A percentile compares a stretch with the other conserved stretches of the same genome.
Evolutionary conservation across 53 echinoderm and acorn worm genomes (phyloP).

Genomic region (Paracentrotus lividus): DNA sequence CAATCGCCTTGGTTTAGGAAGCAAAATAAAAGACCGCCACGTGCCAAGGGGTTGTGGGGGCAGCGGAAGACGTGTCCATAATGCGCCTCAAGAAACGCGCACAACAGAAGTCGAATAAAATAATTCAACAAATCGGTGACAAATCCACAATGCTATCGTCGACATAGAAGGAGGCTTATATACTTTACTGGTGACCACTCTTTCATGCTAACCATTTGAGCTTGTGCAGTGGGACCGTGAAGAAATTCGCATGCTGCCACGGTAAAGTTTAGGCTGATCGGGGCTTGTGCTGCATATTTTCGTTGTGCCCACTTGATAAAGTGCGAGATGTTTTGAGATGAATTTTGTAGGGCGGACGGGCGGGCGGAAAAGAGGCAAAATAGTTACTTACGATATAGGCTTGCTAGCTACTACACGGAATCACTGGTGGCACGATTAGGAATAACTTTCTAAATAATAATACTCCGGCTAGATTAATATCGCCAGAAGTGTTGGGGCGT

Average conservation of each 20-base stretch:
- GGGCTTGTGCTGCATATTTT: not conserved
- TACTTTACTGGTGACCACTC: not conserved
- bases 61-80: slow-evolving; percentile 16
- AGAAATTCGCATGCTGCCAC: not conserved
- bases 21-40: slow-evolving; percentile 1
- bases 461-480: slow-evolving; percentile 21
- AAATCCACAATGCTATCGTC: not conserved
- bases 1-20: slow-evolving; percentile 25
- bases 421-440: slow-evolving; percentile 3
- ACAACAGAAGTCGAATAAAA: slow-evolving; percentile 37
- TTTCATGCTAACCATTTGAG: slow-evolving; percentile 4
- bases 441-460: slow-evolving; percentile 32
- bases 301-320: not conserved
- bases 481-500: not conserved
- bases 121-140: slow-evolving; percentile 33
- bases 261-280: not conserved
- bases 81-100: slow-evolving; percentile 19
- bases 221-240: slow-evolving; percentile 31
- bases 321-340: not conserved
- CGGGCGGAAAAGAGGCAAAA: slow-evolving; percentile 15
- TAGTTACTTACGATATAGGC: slow-evolving; percentile 27
- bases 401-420: not conserved
- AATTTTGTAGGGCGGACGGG: too few relatives aligned
- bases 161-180: not conserved
- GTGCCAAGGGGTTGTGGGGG: not conserved